Base-by-base conservation (phyloP, 2,113 vertebrate genomes). In the Nannobrachium achirus region DNA sequence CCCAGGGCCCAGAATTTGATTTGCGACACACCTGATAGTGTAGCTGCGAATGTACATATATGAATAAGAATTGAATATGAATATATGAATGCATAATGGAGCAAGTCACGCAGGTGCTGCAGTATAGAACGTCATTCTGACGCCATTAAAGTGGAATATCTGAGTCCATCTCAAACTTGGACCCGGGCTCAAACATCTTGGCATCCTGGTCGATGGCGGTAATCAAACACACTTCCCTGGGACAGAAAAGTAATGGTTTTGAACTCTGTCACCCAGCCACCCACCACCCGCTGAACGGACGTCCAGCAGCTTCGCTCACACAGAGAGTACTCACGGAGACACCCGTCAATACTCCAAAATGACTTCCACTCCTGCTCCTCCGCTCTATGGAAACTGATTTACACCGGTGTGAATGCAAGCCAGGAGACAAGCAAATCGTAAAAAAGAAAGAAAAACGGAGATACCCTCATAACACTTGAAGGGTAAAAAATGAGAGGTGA, bases 191-290 rank as follows among this genome's bases (percentile, higher is more conserved):
- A 56, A 99, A 97, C 84, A 95, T 99, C 82, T 97, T 98, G 1
- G 83, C 96, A 74, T 95, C 94, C 0, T 94, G 90, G 79, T 99
- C 96, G 3, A 99, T 92, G n/a, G 81, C 95, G 99, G 75, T 94
- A 99, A 86, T 99, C 97, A 73, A 98, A 98, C 75, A 99, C 86
- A 0, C 95, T 98, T 73, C 96, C 96, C 53, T 98, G 96, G 55
- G 95, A 94, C 0, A 97, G 97, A 80, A 99, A 99, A 92, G 98
- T 99, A 89, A 99, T 89, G 2, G 93, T 95, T 92, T 96, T 99
- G 92, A 99, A 99, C 88, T 97, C 92, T 0, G 92, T 76, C 77
- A 95, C 88, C 97, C 97, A 1, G 99, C 98, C 98, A 99, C 82
- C 96, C 98, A 89, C 98, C n/a, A n/a, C n/a, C n/a, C n/a, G n/a